Base-by-base conservation (phyloP, 1,140 invertebrate genomes). In the Cataglyphis hispanica region DNA sequence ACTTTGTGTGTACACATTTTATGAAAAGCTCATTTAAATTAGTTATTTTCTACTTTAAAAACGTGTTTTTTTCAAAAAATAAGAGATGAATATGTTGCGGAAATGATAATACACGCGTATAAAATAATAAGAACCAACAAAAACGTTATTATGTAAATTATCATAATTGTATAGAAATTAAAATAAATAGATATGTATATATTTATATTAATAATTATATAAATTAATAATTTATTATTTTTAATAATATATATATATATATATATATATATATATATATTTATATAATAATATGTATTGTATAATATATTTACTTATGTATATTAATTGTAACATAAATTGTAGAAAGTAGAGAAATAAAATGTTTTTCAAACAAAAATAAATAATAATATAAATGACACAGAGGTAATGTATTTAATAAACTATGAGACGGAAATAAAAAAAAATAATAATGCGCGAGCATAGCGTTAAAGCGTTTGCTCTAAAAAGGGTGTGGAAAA, bases 71-170 rank as follows among this genome's bases (percentile, higher is more conserved):
- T 72, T 19, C 25, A 72, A 13, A 31, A 72, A 19, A 56, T 11
- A 16, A 50, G 8, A 72, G 25, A n/a, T 19, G 27, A 50, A 72
- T 72, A 53, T 72, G 53, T 53, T 46, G 25, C 10, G 25, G 43
- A 72, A 56, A 72, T 34, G 10, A 19, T 53, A 11, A 72, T 50
- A 4, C 69, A 4, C 69, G 6, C 19, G 22, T 27, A 27, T 72
- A 56, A 27, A 4, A 46, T 46, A 72, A 72, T 53, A 72, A 72
- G 50, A 72, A 53, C 50, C 50, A 53, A 72, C 50, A 53, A 72
- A 46, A 72, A 53, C 10, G 19, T 72, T 34, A 72, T 27, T 46
- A 46, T 46, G 16, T 46, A 46, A 43, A 43, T 43, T 46, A 46
- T 43, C 11, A 8, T 43, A 43, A 11, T 43, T 43, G 10, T 43